A percentile compares a stretch with the other conserved stretches of the same genome.
These are phyloP conservation scores for Barnardius zonarius DNA, from an alignment of 2,113 vertebrate genomes.

Conservation along the genomic window DNA sequence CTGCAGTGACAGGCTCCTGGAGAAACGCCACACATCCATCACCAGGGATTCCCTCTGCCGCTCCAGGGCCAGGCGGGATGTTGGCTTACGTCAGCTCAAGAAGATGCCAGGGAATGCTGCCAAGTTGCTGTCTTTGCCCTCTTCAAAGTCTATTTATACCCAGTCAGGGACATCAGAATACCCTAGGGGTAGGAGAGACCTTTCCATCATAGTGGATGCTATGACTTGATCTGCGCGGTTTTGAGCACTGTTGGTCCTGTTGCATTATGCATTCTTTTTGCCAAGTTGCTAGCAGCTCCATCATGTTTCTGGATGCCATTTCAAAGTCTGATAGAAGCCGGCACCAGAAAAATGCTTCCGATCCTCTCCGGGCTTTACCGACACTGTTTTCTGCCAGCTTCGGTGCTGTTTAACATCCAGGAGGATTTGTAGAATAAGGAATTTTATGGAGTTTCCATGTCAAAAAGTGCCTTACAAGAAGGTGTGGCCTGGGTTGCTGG, in stretches of 20 bases:
- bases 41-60: background rate
- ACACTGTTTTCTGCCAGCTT: background rate
- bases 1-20: background rate
- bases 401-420: background rate
- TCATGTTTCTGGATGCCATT: background rate
- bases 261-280: background rate
- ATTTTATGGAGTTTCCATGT: background rate
- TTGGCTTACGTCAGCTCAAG: background rate
- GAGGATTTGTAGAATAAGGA: background rate
- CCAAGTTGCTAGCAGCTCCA: background rate
- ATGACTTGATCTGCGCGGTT: background rate
- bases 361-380: background rate
- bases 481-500: background rate
- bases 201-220: background rate
- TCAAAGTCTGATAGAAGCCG: background rate
- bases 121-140: conserved; percentile 28
- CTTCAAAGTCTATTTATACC: conserved; percentile 13
- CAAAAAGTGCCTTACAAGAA: background rate
- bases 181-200: background rate
- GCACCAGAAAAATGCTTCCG: background rate
- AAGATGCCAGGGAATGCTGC: conserved; percentile 13
- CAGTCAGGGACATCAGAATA: background rate
- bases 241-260: background rate
- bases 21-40: background rate
- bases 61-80: background rate